Evolutionary conservation across 2,113 vertebrate genomes (phyloP).

Genomic region (Cyanoliseus patagonus): DNA sequence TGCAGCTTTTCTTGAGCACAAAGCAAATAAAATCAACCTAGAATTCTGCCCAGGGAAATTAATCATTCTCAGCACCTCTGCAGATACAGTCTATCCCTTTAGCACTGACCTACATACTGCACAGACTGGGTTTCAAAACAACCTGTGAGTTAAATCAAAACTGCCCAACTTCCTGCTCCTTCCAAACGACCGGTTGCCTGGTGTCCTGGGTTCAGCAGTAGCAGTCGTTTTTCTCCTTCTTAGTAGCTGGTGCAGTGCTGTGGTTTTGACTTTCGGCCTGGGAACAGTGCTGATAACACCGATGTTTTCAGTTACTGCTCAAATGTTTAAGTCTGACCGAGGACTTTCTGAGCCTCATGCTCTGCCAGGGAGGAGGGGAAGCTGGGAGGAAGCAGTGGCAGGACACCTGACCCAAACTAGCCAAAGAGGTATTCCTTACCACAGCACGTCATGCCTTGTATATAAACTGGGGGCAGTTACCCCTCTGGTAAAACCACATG

Average conservation of each 20-base stretch:
- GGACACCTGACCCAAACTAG: no score
- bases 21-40: neutral
- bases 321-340: no score
- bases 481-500: no score
- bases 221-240: neutral
- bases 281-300: no score
- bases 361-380: no score
- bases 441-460: no score
- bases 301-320: no score
- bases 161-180: neutral
- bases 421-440: no score
- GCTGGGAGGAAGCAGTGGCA: no score
- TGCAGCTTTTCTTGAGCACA: neutral
- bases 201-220: neutral
- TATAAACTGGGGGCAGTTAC: no score
- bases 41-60: slow-evolving; percentile 17
- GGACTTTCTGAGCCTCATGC: no score
- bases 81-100: slow-evolving; percentile 4
- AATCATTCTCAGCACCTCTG: slow-evolving; percentile 48
- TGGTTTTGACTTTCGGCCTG: neutral
- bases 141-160: neutral
- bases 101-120: slow-evolving; percentile 48
- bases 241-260: neutral
- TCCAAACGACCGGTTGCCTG: fast-evolving
- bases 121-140: neutral